Percentiles rank a stretch among this genome's conserved stretches.
These are phyloP conservation scores for Scylla paramamosain DNA, from an alignment of 1,140 invertebrate genomes.

Conservation along the genomic window DNA sequence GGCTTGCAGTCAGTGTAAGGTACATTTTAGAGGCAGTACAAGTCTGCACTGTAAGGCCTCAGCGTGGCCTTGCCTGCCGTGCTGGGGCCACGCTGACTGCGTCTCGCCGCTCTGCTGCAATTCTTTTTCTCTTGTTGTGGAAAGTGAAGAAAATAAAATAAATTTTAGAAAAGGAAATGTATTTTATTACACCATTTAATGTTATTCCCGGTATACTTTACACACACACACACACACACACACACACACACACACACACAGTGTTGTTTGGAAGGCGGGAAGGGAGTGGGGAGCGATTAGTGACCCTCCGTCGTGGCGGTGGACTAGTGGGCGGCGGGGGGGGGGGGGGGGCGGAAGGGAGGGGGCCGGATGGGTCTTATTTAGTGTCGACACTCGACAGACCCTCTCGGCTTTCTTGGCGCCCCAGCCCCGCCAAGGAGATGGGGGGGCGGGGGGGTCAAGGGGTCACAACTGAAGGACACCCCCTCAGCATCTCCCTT, in stretches of 20 bases:
- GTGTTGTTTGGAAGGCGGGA: too few species aligned
- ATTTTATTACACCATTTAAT: too few species aligned
- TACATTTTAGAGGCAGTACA: neutral
- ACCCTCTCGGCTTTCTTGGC: neutral
- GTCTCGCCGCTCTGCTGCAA: neutral
- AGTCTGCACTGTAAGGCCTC: neutral
- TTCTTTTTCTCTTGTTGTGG: neutral
- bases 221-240: too few species aligned
- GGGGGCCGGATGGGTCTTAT: conserved; percentile 17
- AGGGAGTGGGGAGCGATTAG: neutral
- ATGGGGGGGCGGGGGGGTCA: neutral
- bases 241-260: too few species aligned
- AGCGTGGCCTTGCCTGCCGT: neutral
- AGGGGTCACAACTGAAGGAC: neutral
- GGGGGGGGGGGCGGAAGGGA: neutral
- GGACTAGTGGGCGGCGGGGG: neutral
- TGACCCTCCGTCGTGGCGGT: neutral
- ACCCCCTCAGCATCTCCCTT: neutral
- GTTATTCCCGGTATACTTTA: too few species aligned
- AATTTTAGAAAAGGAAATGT: neutral
- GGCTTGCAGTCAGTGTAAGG: neutral
- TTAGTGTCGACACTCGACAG: neutral
- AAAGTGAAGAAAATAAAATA: neutral
- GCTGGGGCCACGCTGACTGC: neutral
- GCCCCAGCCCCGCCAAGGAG: neutral